phyloP scores from a whole-genome alignment of 2,113 vertebrate species.

The Turdus rufiventris region DNA sequence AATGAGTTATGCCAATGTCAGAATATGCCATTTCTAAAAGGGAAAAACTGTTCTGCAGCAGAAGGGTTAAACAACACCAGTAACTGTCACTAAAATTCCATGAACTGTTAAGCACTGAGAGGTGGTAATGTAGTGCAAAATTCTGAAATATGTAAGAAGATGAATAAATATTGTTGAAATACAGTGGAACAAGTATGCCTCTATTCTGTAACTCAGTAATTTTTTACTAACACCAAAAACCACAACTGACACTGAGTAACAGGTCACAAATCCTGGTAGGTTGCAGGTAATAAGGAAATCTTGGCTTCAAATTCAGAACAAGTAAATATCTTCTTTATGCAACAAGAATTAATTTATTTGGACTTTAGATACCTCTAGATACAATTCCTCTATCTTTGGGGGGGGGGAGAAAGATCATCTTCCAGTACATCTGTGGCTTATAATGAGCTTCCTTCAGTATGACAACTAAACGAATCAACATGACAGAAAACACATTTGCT shows the following conservation, averaged over 20 bases:
- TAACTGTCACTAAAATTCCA: not conserved
- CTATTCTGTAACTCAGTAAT: not conserved
- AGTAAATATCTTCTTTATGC: not conserved
- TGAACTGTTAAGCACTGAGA: not conserved
- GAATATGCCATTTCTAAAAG: not conserved
- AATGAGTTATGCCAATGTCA: not conserved
- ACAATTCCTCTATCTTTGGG: not conserved
- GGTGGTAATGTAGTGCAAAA: not conserved
- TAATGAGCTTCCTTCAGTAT: not conserved
- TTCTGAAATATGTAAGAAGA: not conserved
- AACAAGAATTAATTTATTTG: not conserved
- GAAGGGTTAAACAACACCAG: not conserved
- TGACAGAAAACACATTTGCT: not conserved
- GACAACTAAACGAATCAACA: not conserved
- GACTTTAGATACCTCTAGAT: not conserved
- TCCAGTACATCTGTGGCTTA: not conserved
- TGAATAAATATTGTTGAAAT: not conserved
- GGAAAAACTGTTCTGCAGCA: not conserved
- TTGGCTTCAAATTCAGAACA: not conserved
- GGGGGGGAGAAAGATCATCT: not conserved
- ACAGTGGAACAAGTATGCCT: not conserved
- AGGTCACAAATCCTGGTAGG: not conserved
- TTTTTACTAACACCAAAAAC: not conserved
- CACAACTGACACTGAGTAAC: not conserved
- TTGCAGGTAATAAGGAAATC: not conserved